Evolutionary conservation across 2,888 invertebrate species (phyloP).

Genomic region (Stramonita haemastoma): DNA sequence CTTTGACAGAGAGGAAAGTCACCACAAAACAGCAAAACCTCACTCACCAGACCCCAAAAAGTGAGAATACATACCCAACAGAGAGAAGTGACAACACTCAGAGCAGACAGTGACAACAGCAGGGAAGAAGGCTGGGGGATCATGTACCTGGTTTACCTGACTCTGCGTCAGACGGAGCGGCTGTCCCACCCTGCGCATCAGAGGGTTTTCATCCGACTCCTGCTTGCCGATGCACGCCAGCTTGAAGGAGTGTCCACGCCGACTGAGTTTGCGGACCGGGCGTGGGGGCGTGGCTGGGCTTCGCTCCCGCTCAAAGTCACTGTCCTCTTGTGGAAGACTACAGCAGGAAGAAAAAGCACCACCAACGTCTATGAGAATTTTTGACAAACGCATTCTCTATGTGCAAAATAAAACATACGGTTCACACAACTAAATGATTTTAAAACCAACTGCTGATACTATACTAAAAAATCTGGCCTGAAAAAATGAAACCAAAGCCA

Average conservation of each 20-base stretch:
- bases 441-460: too few relatives aligned
- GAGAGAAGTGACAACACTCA: too few relatives aligned
- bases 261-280: constrained; percentile 73
- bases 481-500: too few relatives aligned
- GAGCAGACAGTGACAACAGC: not conserved
- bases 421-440: too few relatives aligned
- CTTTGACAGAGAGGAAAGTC: not conserved
- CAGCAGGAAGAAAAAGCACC: constrained; percentile 37
- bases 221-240: constrained; percentile 78
- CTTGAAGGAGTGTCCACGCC: constrained; percentile 74
- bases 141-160: constrained; percentile 65
- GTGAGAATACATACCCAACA: too few relatives aligned
- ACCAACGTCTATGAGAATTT: too few relatives aligned
- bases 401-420: too few relatives aligned
- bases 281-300: constrained; percentile 79
- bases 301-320: constrained; percentile 80
- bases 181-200: constrained; percentile 79
- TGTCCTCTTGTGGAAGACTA: constrained; percentile 76
- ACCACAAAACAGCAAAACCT: too few relatives aligned
- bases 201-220: constrained; percentile 79
- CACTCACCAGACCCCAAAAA: too few relatives aligned
- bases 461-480: too few relatives aligned
- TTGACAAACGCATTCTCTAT: too few relatives aligned
- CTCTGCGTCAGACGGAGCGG: constrained; percentile 85
- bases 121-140: not conserved